Evolutionary conservation across 1,140 invertebrate species (phyloP), one percentile per base, ranked within the genome.

Genomic region (Drosophila nigrodunni): DNA sequence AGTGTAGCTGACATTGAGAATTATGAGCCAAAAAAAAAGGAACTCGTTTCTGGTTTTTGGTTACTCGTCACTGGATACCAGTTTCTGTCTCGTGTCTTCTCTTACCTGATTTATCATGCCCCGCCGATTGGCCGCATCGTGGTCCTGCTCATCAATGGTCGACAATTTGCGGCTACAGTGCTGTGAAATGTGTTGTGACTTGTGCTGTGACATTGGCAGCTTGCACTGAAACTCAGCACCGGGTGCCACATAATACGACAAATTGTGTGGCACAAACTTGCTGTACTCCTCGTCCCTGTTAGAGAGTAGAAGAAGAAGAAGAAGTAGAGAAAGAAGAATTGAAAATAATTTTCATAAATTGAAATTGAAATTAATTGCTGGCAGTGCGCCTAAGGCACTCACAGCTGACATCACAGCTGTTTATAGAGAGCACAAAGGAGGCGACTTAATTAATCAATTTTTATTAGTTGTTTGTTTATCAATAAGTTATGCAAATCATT

Each of bases 241-340:
- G 8, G 90, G 80, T 21, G 91, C 90, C 72, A 91, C 83, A 54
- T 86, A 74, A 59, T 90, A 91, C n/a, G 74, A 54, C 34, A 69
- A 58, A 59, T 70, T 77, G 15, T 89, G 72, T 21, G 90, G 82
- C 74, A 90, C 82, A 62, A 91, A 82, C 47, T 82, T 90, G 25
- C 79, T 79, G 13, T 91, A 90, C 39, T 91, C 90, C 21, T 91
- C 90, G 64, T 91, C 90, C 50, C 90, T 91, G 35, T 30, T 2
- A 7, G 8, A 10, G 25, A 30, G 25, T 5, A 2, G 8, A 7
- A 44, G 11, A 30, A 68, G 62, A 35, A 35, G 15, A 50, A 62
- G n/a, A 41, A 41, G 25, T 5, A 6, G 25, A 64, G 9, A 54
- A 39, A 39, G 6, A 7, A 55, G 34, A 68, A 43, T 70, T 55